Percentiles rank a stretch among this genome's conserved stretches.
phyloP scores from a whole-genome alignment of 2,797 vertebrate genomes.

The Chelonia mydas region DNA sequence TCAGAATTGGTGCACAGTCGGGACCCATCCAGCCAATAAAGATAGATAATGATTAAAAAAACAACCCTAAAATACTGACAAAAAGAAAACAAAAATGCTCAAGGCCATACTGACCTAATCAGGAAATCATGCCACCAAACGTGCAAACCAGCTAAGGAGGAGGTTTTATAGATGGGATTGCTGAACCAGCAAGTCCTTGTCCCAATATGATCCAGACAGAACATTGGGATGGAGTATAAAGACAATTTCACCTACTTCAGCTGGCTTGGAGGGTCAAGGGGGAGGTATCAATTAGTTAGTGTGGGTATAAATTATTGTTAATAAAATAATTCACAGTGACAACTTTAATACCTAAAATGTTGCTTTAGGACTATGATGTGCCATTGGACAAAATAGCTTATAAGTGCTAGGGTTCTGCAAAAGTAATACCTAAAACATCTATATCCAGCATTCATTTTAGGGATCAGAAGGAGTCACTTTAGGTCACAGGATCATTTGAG shows the following conservation, averaged over 20 bases:
- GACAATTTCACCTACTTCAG: not conserved
- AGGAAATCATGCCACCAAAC: not conserved
- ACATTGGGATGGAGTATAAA: not conserved
- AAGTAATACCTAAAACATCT: not conserved
- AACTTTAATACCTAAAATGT: not conserved
- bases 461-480: not conserved
- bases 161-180: not conserved
- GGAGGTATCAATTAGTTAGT: not conserved
- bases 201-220: not conserved
- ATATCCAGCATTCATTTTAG: not conserved
- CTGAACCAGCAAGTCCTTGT: not conserved
- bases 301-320: not conserved
- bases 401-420: not conserved
- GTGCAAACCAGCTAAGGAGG: not conserved
- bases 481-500: not conserved
- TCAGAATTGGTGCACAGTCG: not conserved
- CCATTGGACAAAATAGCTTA: not conserved
- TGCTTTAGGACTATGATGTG: not conserved
- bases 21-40: not conserved
- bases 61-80: not conserved
- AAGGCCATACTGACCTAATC: not conserved
- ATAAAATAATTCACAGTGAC: not conserved
- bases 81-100: not conserved
- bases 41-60: not conserved
- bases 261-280: not conserved